Conservation (phyloP, 2,113 vertebrate species). For the Struthio camelus region DNA sequence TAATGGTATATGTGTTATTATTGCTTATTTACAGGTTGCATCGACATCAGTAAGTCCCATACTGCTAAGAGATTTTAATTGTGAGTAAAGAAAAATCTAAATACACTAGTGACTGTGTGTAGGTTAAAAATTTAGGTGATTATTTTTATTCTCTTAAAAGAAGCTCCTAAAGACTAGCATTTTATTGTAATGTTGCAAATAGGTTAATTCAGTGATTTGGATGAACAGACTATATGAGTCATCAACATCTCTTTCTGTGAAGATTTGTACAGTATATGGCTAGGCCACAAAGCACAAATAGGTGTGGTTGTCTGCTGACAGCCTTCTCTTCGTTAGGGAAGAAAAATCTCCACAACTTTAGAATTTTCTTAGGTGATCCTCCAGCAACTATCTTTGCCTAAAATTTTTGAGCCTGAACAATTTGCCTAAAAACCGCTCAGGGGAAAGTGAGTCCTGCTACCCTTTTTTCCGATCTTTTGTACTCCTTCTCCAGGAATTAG, state of each 20-base stretch:
- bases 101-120: background rate
- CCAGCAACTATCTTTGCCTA: background rate
- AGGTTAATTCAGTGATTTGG: background rate
- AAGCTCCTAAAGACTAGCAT: background rate
- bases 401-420: background rate
- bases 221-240: background rate
- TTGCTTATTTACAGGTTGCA: accelerated
- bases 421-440: background rate
- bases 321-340: background rate
- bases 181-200: background rate
- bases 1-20: background rate
- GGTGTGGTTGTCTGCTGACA: background rate
- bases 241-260: background rate
- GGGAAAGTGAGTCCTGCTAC: background rate
- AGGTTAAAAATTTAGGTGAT: background rate
- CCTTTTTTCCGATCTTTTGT: background rate
- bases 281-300: background rate
- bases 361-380: background rate
- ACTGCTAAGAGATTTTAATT: background rate
- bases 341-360: background rate
- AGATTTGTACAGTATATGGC: background rate
- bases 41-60: accelerated
- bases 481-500: background rate
- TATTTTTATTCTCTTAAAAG: background rate
- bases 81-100: background rate